These are phyloP conservation scores for Leptinotarsa undecemlineata DNA, from an alignment of 1,140 invertebrate species.

Conservation along the genomic window DNA sequence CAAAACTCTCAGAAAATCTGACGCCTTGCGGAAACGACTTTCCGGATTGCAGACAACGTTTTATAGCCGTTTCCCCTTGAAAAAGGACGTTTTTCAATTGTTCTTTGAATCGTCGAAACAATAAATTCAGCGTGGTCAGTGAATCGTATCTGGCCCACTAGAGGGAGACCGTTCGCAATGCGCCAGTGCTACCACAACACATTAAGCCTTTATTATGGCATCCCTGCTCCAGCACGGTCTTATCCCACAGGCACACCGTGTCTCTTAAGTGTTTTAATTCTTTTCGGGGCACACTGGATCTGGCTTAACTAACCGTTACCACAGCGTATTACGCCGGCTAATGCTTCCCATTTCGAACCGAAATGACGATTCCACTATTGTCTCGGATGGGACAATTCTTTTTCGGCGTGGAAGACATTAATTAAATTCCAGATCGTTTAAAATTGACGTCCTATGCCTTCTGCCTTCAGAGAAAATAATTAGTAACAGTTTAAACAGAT, in stretches of 20 bases:
- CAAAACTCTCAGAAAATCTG: slow-evolving; percentile 5
- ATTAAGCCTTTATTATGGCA: slow-evolving; percentile 42
- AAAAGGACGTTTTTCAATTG: slow-evolving; percentile 36
- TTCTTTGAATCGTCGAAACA: slow-evolving; percentile 31
- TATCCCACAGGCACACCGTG: slow-evolving; percentile 31
- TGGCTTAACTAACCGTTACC: slow-evolving; percentile 36
- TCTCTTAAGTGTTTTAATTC: slow-evolving; percentile 41
- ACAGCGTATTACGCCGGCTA: slow-evolving; percentile 34
- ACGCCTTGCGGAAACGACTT: background rate
- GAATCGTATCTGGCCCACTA: slow-evolving; percentile 26
- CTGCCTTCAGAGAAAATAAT: too few relatives aligned
- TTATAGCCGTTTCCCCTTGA: slow-evolving; percentile 13
- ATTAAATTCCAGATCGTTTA: too few relatives aligned
- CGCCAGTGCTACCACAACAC: slow-evolving; percentile 35
- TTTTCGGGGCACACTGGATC: slow-evolving; percentile 29
- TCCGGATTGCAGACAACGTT: slow-evolving; percentile 14
- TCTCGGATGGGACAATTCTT: slow-evolving; percentile 7
- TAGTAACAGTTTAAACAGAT: too few relatives aligned
- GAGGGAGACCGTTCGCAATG: slow-evolving; percentile 23
- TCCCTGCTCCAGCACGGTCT: slow-evolving; percentile 27
- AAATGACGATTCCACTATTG: slow-evolving; percentile 23
- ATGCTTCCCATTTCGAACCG: slow-evolving; percentile 25
- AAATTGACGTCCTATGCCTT: too few relatives aligned
- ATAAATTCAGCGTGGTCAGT: slow-evolving; percentile 37
- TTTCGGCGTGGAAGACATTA: background rate